phyloP scores from a whole-genome alignment of 1,140 invertebrate species.

The Vanessa atalanta region DNA sequence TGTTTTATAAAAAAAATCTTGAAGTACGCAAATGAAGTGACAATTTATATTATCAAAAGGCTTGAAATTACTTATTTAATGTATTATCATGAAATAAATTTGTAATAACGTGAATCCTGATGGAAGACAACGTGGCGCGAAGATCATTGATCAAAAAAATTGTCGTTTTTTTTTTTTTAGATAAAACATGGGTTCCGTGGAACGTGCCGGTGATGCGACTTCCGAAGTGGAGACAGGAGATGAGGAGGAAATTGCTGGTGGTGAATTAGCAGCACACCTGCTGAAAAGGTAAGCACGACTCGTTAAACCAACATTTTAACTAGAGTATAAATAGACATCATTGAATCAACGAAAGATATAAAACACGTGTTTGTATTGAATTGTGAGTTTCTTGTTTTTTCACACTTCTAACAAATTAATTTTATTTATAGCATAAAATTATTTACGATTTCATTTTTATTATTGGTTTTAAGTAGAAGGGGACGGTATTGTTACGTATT shows the following conservation, averaged over 20 bases:
- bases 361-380: slow-evolving; percentile 30
- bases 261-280: slow-evolving; percentile 67
- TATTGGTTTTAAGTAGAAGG: no score
- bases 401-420: no score
- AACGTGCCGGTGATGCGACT: slow-evolving; percentile 70
- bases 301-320: neutral
- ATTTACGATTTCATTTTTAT: no score
- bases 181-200: slow-evolving; percentile 73
- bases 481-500: no score
- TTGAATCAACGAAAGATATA: slow-evolving; percentile 3
- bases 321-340: slow-evolving; percentile 12
- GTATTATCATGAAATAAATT: neutral
- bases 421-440: no score
- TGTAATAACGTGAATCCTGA: slow-evolving; percentile 40
- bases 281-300: slow-evolving; percentile 61
- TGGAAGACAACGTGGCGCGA: slow-evolving; percentile 65
- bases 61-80: neutral
- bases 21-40: slow-evolving; percentile 13
- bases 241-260: slow-evolving; percentile 69
- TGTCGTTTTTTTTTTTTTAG: slow-evolving; percentile 45
- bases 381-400: neutral
- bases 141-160: slow-evolving; percentile 37
- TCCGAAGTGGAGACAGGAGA: slow-evolving; percentile 75
- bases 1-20: slow-evolving; percentile 53
- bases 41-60: neutral